These are phyloP conservation scores for Pelecanoides urinatrix DNA, from an alignment of 2,113 vertebrate genomes.

Conservation along the genomic window DNA sequence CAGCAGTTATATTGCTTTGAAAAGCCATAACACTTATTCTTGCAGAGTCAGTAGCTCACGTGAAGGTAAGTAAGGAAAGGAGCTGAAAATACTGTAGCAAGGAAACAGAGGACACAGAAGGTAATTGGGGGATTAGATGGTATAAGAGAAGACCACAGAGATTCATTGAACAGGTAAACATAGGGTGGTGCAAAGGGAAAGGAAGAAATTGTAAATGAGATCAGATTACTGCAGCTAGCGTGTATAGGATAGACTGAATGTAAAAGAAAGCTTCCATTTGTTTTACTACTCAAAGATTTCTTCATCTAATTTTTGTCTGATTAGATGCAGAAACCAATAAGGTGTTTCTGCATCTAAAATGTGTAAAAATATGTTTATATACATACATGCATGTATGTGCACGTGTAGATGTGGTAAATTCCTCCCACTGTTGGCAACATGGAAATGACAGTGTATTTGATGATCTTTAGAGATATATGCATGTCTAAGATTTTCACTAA, in stretches of 20 bases:
- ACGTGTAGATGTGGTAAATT: background rate
- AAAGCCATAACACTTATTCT: background rate
- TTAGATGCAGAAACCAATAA: background rate
- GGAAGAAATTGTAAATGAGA: background rate
- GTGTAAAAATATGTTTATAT: background rate
- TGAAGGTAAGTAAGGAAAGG: background rate
- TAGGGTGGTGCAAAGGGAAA: background rate
- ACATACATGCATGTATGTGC: rapidly evolving
- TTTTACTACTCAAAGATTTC: background rate
- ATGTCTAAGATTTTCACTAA: background rate
- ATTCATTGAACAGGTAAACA: background rate
- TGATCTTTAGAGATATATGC: background rate
- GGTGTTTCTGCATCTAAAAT: background rate
- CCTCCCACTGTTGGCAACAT: background rate
- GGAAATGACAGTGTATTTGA: background rate
- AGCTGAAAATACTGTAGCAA: background rate
- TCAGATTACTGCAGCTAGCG: background rate
- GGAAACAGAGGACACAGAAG: background rate
- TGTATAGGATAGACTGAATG: background rate
- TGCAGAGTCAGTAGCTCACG: background rate
- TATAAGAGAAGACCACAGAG: background rate
- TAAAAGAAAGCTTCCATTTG: background rate
- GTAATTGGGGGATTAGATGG: background rate
- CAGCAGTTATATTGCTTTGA: background rate
- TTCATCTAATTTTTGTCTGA: background rate